Base-by-base conservation (phyloP, 2,888 invertebrate species). In the Melinopterus prodromus region DNA sequence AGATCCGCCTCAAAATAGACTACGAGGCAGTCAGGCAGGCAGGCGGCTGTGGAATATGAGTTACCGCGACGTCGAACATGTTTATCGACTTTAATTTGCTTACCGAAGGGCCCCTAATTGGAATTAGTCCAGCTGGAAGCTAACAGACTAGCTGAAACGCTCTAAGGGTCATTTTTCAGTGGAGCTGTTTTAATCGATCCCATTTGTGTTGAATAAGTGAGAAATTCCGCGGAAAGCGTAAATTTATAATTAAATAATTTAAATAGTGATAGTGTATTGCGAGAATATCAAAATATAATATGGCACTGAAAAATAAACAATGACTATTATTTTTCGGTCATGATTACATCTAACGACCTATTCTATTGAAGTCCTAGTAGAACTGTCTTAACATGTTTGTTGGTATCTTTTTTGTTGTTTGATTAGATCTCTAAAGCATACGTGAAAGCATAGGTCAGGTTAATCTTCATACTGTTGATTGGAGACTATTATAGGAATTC, bases 1-100 rank as follows among this genome's bases (percentile, higher is more conserved):
- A 53, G 53, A 53, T 53, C 53, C 53, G 53, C 53, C 53, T 53
- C 53, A 53, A 53, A 53, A 53, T 53, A 53, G 53, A 53, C 53
- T 53, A 53, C 53, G 53, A 53, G 53, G 53, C 53, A 53, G 53
- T 7, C 53, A 53, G 53, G 53, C 53, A 53, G 53, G 53, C 53
- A 53, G 53, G 53, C 53, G 12, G 12, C 53, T 53, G 53, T 53
- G 53, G 5, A 53, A 53, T 53, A 53, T 53, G 53, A 53, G 53
- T 53, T 53, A 53, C 7, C 0, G 53, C 53, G 12, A 12, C 53
- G 53, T 53, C 53, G 53, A 53, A 53, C 53, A 53, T 53, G 53
- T 53, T 53, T 53, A 53, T 53, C 53, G 53, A 53, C 53, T 53
- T 53, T 53, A 53, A 53, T 53, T 53, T 53, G 53, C 53, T 53